Percentiles rank a stretch among this genome's conserved stretches.
Conservation (phyloP, 2,113 vertebrate genomes). For the Tetraodon nigroviridis region DNA sequence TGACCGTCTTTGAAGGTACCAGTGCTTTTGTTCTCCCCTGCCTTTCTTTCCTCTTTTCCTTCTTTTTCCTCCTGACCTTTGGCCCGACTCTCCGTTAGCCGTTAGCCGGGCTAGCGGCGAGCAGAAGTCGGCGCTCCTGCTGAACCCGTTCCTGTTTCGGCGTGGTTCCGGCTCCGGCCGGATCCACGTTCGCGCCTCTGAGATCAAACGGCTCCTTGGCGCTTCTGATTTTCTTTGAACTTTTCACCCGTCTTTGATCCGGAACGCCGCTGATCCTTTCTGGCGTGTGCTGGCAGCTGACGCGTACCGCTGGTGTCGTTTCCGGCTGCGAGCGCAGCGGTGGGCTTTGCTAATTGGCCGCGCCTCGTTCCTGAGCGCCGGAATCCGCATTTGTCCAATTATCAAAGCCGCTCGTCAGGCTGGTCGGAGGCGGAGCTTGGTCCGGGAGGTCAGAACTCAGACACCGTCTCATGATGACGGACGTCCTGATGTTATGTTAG, state of each 20-base stretch:
- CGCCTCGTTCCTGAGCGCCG: constrained; percentile 55
- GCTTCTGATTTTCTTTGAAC: constrained; percentile 59
- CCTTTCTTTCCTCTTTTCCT: constrained; percentile 16
- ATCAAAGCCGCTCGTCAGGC: constrained; percentile 69
- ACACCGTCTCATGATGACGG: background rate
- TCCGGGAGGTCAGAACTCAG: constrained; percentile 55
- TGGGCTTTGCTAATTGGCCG: constrained; percentile 70
- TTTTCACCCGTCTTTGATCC: constrained; percentile 52
- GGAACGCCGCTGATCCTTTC: constrained; percentile 55
- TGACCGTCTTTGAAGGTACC: constrained; percentile 98
- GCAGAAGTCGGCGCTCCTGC: constrained; percentile 53
- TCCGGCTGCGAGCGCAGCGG: constrained; percentile 62
- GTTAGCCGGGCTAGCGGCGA: constrained; percentile 27
- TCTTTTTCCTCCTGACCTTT: constrained; percentile 6
- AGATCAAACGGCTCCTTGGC: constrained; percentile 63
- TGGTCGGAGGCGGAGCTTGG: constrained; percentile 51
- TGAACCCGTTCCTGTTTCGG: constrained; percentile 40
- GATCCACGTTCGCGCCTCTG: constrained; percentile 48
- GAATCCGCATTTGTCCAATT: constrained; percentile 69
- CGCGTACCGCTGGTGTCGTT: constrained; percentile 66
- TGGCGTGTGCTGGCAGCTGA: constrained; percentile 63
- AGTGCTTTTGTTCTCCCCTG: constrained; percentile 67
- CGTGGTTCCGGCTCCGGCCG: constrained; percentile 49
- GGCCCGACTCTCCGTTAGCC: constrained; percentile 39
- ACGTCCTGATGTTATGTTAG: no score